A percentile compares a stretch with the other conserved stretches of the same genome.
These are phyloP conservation scores for Lagopus leucura DNA, from an alignment of 2,113 vertebrate species.

Conservation along the genomic window DNA sequence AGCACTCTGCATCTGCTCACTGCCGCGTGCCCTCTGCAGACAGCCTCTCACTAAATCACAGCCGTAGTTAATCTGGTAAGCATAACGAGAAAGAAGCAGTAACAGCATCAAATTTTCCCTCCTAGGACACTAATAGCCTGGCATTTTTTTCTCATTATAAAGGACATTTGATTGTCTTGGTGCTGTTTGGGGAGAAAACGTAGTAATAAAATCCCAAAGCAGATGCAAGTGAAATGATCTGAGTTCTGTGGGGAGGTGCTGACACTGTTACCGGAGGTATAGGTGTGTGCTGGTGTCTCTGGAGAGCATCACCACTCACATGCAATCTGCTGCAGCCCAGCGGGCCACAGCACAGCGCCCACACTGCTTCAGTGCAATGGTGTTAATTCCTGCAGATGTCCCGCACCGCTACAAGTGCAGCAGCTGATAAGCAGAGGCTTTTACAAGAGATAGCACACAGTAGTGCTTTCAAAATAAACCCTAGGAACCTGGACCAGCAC, in stretches of 20 bases:
- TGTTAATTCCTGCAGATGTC: constrained; percentile 56
- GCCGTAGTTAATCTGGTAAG: constrained; percentile 60
- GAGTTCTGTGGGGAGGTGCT: neutral
- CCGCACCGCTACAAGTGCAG: constrained; percentile 9
- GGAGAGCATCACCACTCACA: neutral
- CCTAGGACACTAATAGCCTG: constrained; percentile 16
- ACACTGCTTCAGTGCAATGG: neutral
- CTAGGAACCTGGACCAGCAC: neutral
- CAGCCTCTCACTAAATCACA: constrained; percentile 41
- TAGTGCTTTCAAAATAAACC: constrained; percentile 28
- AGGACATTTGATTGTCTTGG: constrained; percentile 11
- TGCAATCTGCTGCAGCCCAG: neutral
- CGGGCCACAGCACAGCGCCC: neutral
- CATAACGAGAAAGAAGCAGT: neutral
- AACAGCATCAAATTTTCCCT: constrained; percentile 43
- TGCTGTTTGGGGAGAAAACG: neutral
- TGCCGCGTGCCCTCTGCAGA: constrained; percentile 25
- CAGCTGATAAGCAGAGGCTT: constrained; percentile 11
- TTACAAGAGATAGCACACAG: neutral
- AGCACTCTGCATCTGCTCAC: constrained; percentile 41
- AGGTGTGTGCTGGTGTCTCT: neutral
- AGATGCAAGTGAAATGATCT: neutral
- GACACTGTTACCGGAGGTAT: neutral
- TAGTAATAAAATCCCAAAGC: neutral
- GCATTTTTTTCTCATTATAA: constrained; percentile 33